phyloP scores from a whole-genome alignment of 2,888 invertebrate species.

The Blomia tropicalis region DNA sequence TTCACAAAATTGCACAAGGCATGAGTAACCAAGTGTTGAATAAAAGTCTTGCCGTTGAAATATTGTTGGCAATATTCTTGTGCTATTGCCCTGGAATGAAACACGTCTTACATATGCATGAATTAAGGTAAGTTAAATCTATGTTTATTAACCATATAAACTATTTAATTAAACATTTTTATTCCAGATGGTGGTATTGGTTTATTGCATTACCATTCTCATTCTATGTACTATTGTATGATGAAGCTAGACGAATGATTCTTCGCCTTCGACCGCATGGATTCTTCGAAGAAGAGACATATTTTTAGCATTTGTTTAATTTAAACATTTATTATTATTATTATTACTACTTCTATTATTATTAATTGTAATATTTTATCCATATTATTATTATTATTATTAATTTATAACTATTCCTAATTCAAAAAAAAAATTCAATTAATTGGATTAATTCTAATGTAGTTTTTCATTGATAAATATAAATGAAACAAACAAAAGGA shows the following conservation, averaged over 20 bases:
- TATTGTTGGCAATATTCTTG: conserved; percentile 79
- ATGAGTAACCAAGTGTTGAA: conserved; percentile 88
- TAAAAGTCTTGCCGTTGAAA: conserved; percentile 86
- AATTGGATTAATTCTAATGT: too few species aligned
- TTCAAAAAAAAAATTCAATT: too few species aligned
- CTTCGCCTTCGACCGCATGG: conserved; percentile 80
- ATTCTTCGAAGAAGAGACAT: conserved; percentile 44
- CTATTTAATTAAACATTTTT: not conserved
- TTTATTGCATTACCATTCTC: conserved; percentile 93
- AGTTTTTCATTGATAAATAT: too few species aligned
- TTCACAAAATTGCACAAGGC: conserved; percentile 17
- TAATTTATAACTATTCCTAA: too few species aligned
- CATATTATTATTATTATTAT: conserved; percentile 29
- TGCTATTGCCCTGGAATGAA: conserved; percentile 95
- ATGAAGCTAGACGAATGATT: conserved; percentile 91
- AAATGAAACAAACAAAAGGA: too few species aligned
- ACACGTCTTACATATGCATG: conserved; percentile 59
- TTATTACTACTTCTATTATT: not conserved
- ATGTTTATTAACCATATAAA: not conserved
- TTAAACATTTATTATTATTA: not conserved
- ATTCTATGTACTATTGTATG: conserved; percentile 94
- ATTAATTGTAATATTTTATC: too few species aligned
- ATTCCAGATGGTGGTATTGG: conserved; percentile 86
- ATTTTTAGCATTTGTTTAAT: conserved; percentile 51
- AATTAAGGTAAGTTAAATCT: not conserved